Percentiles rank a stretch among this genome's conserved stretches.
phyloP scores from a whole-genome alignment of 1,140 invertebrate species.

The Charaxes varanes region DNA sequence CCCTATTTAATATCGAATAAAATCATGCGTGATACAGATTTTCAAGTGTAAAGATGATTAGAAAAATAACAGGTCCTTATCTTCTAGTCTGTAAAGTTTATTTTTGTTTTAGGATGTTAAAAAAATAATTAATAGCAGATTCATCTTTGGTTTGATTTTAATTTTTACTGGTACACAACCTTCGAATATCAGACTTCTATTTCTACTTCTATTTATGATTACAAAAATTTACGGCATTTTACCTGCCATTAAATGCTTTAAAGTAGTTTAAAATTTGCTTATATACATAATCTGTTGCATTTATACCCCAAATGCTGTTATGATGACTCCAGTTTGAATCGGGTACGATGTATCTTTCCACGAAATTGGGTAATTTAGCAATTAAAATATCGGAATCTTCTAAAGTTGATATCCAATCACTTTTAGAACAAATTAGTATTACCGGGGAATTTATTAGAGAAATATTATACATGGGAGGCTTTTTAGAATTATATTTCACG shows the following conservation, averaged over 20 bases:
- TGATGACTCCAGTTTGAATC: constrained; percentile 54
- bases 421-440: constrained; percentile 75
- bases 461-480: constrained; percentile 76
- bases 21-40: too few species aligned
- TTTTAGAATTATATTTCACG: constrained; percentile 65
- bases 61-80: too few species aligned
- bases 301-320: constrained; percentile 41
- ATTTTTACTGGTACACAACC: too few species aligned
- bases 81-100: too few species aligned
- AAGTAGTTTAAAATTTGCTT: constrained; percentile 47
- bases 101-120: too few species aligned
- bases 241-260: constrained; percentile 21
- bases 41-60: too few species aligned
- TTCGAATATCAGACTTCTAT: too few species aligned
- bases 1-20: too few species aligned
- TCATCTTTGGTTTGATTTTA: too few species aligned
- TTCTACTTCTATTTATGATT: too few species aligned
- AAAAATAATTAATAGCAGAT: too few species aligned
- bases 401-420: constrained; percentile 76
- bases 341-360: constrained; percentile 51
- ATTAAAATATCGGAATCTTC: constrained; percentile 75
- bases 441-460: constrained; percentile 75
- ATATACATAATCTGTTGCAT: constrained; percentile 35
- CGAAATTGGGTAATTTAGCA: constrained; percentile 66
- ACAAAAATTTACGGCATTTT: too few species aligned